Evolutionary conservation across 2,888 invertebrate species (phyloP), one percentile per base, ranked within the genome.

Genomic region (Euplagia quadripunctaria): DNA sequence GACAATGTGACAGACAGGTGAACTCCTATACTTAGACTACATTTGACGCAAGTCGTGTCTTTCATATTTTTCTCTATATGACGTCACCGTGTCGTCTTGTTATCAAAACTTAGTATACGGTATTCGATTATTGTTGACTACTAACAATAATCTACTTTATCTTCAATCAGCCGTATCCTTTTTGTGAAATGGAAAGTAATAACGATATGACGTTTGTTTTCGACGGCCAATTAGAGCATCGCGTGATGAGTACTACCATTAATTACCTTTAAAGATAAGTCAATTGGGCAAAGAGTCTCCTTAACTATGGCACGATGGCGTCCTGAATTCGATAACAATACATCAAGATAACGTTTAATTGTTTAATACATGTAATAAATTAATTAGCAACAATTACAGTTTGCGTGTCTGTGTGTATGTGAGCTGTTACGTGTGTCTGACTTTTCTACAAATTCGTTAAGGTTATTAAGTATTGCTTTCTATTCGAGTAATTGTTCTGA

Each of bases 291-390:
- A 90, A 90, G 88, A 89, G 90, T 87, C 85, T 88, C 87, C 88
- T 86, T 82, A 84, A 85, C 84, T 83, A 85, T 84, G 84, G 86
- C 86, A 84, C 82, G 82, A 85, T 85, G 85, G 85, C 87, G 90
- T 87, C 88, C 93, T 91, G 89, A 94, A 94, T 94, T 91, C 93
- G 93, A 94, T 94, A 94, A 92, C 92, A 90, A 91, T 94, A 92
- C 91, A 92, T 93, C 94, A 89, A 94, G 95, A 95, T 95, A 95
- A 90, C 87, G 86, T 91, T 92, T 94, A 94, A 95, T 94, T 95
- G 95, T 95, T 95, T 95, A 95, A 95, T 95, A 91, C 93, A 91
- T 93, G 94, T 95, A 93, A 94, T 95, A 95, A 95, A 95, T 95
- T 95, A 95, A 95, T 95, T 94, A 95, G 94, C 90, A 87, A 90